Conservation (phyloP, 2,888 invertebrate genomes). For the Tipula vernalis region DNA sequence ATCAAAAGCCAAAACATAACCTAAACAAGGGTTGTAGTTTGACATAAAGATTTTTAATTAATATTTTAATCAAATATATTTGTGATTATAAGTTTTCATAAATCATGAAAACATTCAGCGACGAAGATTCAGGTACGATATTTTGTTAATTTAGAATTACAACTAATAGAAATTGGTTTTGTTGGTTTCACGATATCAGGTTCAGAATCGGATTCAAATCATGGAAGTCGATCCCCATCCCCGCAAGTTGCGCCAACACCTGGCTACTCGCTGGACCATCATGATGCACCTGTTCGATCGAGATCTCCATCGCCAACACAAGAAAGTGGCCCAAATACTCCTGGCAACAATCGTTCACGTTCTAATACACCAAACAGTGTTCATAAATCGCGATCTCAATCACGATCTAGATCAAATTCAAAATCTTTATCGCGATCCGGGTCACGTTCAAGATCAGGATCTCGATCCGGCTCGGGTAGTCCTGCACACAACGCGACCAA, state of each 20-base stretch:
- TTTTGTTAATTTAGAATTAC: not conserved
- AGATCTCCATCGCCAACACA: conserved; percentile 15
- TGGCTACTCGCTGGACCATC: conserved; percentile 20
- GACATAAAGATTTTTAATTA: not conserved
- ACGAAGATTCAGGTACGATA: not conserved
- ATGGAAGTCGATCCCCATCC: conserved; percentile 26
- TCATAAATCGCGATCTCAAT: conserved; percentile 23
- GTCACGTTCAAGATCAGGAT: conserved; percentile 21
- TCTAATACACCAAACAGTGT: conserved; percentile 21
- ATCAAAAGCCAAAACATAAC: not conserved
- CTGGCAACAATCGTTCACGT: conserved; percentile 18
- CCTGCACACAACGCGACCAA: conserved; percentile 17
- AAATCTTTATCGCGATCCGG: conserved; percentile 20
- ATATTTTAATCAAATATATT: not conserved
- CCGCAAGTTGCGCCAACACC: conserved; percentile 25
- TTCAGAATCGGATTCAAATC: conserved; percentile 28
- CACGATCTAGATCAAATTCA: conserved; percentile 33
- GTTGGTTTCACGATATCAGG: conserved; percentile 13
- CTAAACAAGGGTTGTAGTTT: not conserved
- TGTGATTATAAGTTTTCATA: not conserved
- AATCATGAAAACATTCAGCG: not conserved
- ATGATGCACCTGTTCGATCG: conserved; percentile 17
- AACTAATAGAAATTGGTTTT: not conserved
- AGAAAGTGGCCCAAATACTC: conserved; percentile 22
- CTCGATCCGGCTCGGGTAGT: conserved; percentile 21